Base-by-base conservation (phyloP, 2,797 vertebrate species). In the Coracias cyanogaster region DNA sequence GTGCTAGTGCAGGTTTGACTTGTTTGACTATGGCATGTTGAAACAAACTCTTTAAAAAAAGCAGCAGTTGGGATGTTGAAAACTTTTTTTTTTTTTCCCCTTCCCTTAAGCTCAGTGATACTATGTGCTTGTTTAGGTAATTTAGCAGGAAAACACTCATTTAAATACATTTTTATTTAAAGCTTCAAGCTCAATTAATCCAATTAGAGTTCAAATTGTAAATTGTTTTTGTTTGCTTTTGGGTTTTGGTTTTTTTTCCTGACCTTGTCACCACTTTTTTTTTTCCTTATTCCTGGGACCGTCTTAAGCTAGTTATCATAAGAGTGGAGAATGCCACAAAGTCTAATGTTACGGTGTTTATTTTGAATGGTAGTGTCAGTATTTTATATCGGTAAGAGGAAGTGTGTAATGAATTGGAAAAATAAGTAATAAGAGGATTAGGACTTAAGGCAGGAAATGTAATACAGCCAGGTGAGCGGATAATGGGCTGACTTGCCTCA, bases 1-100 rank as follows among this genome's bases (percentile, higher is more conserved):
- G 46, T 48, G 66, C 58, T 69, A 81, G 51, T 79, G 46, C 86
- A 76, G 62, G 70, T 95, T 86, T 91, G 80, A 60, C 90, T 71
- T 79, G 58, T 90, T 95, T 93, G 35, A 29, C 39, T 76, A 1
- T 15, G 29, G 41, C 28, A 9, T 64, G 86, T 86, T 82, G 24
- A 70, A 95, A 93, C 81, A 85, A 79, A 79, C 31, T 14, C 14
- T 88, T 94, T 35, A 57, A 64, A 52, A 64, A 45, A 10, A 70
- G n/a, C 26, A 54, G 62, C 18, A 21, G 15, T 33, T 82, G 61
- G 31, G 55, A 60, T n/a, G 15, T 7, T 26, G 60, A 64, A 79
- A 65, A n/a, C n/a, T n/a, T n/a, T n/a, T n/a, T n/a, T n/a, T 61
- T 2, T 21, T 2, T 22, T 20, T 24, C 37, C 31, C 19, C 10